These are phyloP conservation scores for Drosophila longiperda DNA, from an alignment of 2,888 invertebrate genomes.

Conservation along the genomic window DNA sequence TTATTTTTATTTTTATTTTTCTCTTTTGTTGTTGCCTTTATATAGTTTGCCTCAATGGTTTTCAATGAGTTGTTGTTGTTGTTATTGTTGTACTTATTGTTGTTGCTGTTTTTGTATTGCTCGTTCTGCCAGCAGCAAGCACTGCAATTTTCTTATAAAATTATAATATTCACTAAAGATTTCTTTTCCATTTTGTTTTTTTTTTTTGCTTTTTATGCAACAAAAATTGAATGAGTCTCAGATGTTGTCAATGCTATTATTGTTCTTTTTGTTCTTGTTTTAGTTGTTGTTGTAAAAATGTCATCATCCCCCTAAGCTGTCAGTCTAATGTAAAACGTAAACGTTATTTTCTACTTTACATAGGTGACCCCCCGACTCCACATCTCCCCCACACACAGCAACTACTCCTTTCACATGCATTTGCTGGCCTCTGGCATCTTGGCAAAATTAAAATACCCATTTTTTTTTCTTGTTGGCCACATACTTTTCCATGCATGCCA, in stretches of 20 bases:
- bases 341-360: slow-evolving; percentile 67
- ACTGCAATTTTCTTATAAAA: slow-evolving; percentile 78
- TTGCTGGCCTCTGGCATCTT: slow-evolving; percentile 44
- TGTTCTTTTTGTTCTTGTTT: slow-evolving; percentile 8
- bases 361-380: slow-evolving; percentile 20
- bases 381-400: slow-evolving; percentile 3
- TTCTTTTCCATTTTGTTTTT: slow-evolving; percentile 46
- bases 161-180: slow-evolving; percentile 68
- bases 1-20: slow-evolving; percentile 16
- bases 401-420: slow-evolving; percentile 3
- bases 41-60: slow-evolving; percentile 51
- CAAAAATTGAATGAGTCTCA: slow-evolving; percentile 68
- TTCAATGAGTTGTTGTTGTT: slow-evolving; percentile 52
- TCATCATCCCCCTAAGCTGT: slow-evolving; percentile 13
- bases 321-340: slow-evolving; percentile 63
- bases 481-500: slow-evolving; percentile 45
- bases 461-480: neutral
- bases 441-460: slow-evolving; percentile 57
- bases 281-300: slow-evolving; percentile 18
- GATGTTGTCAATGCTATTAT: slow-evolving; percentile 14
- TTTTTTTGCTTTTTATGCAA: slow-evolving; percentile 42
- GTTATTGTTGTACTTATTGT: slow-evolving; percentile 20
- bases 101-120: slow-evolving; percentile 14
- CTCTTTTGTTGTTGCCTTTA: slow-evolving; percentile 14
- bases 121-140: slow-evolving; percentile 43